Evolutionary conservation across 2,797 vertebrate species (phyloP), one percentile per base, ranked within the genome.

Genomic region (Macrochelys suwanniensis): DNA sequence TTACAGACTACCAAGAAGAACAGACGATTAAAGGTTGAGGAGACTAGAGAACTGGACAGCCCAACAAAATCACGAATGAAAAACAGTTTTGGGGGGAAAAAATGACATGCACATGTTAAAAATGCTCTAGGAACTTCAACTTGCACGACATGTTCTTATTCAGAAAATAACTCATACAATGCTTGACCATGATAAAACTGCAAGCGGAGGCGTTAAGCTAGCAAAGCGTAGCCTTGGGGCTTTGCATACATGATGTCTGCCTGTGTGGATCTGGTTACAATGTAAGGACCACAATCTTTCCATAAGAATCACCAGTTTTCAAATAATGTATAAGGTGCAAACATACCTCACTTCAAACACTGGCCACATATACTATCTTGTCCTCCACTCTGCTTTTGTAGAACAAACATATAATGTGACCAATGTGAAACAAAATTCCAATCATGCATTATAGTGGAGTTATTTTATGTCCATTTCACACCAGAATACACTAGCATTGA

Each of bases 391-490:
- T 0, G 6, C 1, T 17, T 78, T 80, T 89, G 50, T 1, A 1
- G 54, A 85, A 80, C 37, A 89, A 26, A 1, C 3, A 68, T 71
- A 19, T 54, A 31, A 2, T 1, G 71, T 33, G 4, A 80, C 3
- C 7, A 82, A 26, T 9, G 65, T 4, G 2, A 86, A 92, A 83
- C 19, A 74, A 59, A 87, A 90, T 37, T 85, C 33, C 25, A 59
- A 37, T 37, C 28, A 86, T 91, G 23, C 33, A 61, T 86, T 88
- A 88, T 3, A 37, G 19, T 49, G 28, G 26, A 94, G 57, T 53
- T 84, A 49, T n/a, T 94, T 98, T 88, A 42, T 28, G 10, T 53
- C 11, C 15, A 54, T 90, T 94, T 96, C 87, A 81, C 54, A 81
- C 21, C 84, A 91, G 79, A 93, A 95, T 82, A 82, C 79, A 92